These are phyloP conservation scores for Caenorhabditis latens DNA, from an alignment of 1,140 invertebrate genomes.

Conservation along the genomic window DNA sequence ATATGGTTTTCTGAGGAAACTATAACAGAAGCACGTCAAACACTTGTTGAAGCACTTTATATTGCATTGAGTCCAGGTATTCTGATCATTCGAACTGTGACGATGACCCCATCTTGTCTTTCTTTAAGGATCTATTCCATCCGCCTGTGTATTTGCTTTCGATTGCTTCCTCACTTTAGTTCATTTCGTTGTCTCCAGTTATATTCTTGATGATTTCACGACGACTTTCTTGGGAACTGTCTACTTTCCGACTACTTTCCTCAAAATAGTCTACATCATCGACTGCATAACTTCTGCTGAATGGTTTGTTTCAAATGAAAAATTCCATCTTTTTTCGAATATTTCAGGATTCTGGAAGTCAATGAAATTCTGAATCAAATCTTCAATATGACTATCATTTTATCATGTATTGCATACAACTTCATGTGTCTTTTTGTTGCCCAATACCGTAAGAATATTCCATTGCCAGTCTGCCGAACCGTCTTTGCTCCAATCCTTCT, in stretches of 20 bases:
- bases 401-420: conserved; percentile 30
- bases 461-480: background rate
- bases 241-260: conserved; percentile 22
- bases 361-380: background rate
- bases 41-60: background rate
- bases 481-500: conserved; percentile 30
- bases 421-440: conserved; percentile 36
- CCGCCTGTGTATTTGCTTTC: conserved; percentile 5
- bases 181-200: conserved; percentile 44
- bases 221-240: conserved; percentile 34
- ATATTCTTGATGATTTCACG: conserved; percentile 19
- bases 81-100: background rate
- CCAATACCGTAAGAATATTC: background rate
- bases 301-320: background rate
- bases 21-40: background rate
- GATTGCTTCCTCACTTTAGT: conserved; percentile 17
- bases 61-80: conserved; percentile 28
- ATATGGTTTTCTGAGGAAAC: conserved; percentile 9
- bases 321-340: background rate
- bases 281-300: background rate
- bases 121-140: conserved; percentile 10
- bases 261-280: conserved; percentile 4
- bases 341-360: conserved; percentile 12
- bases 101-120: background rate
- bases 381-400: conserved; percentile 32